Conservation (phyloP, 2,113 vertebrate species). For the Anthoscopus minutus region DNA sequence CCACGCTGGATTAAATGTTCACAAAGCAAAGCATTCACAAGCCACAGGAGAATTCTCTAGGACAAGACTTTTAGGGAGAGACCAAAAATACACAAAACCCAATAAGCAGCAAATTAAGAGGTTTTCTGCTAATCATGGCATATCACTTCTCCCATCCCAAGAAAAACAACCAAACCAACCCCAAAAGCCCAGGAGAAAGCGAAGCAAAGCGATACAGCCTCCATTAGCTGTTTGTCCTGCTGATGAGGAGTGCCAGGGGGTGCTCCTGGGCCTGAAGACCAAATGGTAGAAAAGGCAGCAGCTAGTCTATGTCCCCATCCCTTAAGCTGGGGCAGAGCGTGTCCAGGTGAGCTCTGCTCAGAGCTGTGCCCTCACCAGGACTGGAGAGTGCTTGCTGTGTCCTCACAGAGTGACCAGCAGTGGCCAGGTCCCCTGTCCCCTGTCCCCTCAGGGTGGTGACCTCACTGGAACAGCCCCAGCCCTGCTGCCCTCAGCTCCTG, state of each 20-base stretch:
- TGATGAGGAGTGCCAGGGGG: background rate
- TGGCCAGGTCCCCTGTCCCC: background rate
- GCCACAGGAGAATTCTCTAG: conserved; percentile 23
- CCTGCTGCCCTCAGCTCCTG: background rate
- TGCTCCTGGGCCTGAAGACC: background rate
- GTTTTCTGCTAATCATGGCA: background rate
- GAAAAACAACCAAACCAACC: background rate
- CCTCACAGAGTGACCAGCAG: background rate
- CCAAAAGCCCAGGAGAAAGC: background rate
- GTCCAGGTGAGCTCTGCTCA: fast-evolving
- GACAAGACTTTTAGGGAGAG: conserved; percentile 30
- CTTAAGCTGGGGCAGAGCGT: background rate
- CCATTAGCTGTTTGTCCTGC: background rate
- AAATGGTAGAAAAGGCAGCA: background rate
- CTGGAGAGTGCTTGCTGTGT: fast-evolving
- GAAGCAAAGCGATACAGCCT: background rate
- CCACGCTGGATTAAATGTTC: conserved; percentile 44
- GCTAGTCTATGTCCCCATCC: fast-evolving
- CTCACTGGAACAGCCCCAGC: background rate
- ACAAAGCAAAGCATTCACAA: conserved; percentile 41
- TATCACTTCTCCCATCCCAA: background rate
- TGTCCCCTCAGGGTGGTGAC: background rate
- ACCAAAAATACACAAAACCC: conserved; percentile 10
- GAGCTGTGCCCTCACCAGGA: background rate
- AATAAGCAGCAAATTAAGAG: conserved; percentile 31